Evolutionary conservation across 1,140 invertebrate species (phyloP), one percentile per base, ranked within the genome.

Genomic region (Drosophila equinoxialis): DNA sequence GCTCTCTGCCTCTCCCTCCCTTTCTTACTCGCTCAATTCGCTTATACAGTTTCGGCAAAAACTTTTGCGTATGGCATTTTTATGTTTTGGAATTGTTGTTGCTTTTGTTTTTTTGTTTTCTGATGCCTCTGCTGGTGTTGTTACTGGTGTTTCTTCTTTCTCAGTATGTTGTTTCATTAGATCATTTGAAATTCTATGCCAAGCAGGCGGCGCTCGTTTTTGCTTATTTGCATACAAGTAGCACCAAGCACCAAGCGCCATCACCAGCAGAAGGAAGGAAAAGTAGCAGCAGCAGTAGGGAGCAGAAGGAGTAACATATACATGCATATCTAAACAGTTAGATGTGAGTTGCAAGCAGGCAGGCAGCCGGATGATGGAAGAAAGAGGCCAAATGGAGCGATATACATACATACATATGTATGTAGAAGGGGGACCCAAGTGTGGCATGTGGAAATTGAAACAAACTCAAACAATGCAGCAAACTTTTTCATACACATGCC

Each of bases 151-250:
- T 65, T 60, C 51, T 45, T 55, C 17, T 35, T 33, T 66, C 8
- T 11, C 13, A 20, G 30, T 59, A 41, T 59, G 63, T 66, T 77
- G 61, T 81, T 86, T 81, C 68, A 86, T 85, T 85, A 81, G 81
- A 85, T 81, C 82, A 85, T 85, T 85, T 84, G 77, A 77, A 84
- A 84, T 84, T 77, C 81, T 84, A 84, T 84, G 74, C 74, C 81
- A 74, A 74, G 81, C 81, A 83, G 80, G 72, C 68, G 80, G 59
- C 66, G 6, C 57, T 69, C 62, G 68, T 79, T 77, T 77, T 71
- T 66, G 71, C 80, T 68, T 69, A 83, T 83, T 83, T 83, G 72
- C 80, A 83, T 83, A 82, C 68, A 70, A 57, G 39, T 35, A 76
- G 41, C 13, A 35, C 30, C 30, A 30, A 30, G 17, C 14, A 23